phyloP scores from a whole-genome alignment of 92 coral and sea anemone genomes.

The Epizoanthus scotinus region DNA sequence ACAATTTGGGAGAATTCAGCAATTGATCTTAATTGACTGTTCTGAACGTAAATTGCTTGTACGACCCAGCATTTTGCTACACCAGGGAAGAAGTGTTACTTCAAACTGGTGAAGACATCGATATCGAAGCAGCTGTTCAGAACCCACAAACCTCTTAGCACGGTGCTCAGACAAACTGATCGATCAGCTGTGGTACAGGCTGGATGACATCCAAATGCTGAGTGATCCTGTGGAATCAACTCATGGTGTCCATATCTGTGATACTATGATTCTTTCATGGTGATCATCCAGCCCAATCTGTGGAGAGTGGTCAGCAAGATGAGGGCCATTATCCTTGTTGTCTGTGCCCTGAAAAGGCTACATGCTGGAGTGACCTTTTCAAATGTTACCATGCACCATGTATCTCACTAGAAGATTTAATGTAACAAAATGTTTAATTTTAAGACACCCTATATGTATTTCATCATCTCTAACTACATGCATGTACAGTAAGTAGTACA shows the following conservation, averaged over 20 bases:
- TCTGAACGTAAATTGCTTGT: conserved; percentile 17
- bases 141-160: conserved; percentile 53
- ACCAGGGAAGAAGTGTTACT: conserved; percentile 15
- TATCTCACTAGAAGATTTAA: too few species aligned
- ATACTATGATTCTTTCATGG: conserved; percentile 3
- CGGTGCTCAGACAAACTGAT: conserved; percentile 40
- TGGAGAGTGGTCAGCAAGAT: conserved; percentile 59
- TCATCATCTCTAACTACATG: too few species aligned
- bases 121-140: conserved; percentile 58
- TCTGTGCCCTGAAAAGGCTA: background rate
- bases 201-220: conserved; percentile 47
- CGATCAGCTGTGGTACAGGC: conserved; percentile 54
- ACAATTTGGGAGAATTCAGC: too few species aligned
- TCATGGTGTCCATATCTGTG: background rate
- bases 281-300: conserved; percentile 13
- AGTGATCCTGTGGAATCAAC: conserved; percentile 7
- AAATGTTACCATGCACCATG: too few species aligned
- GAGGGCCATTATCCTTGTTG: conserved; percentile 51
- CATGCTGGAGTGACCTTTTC: conserved; percentile 18
- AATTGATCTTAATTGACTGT: too few species aligned
- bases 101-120: conserved; percentile 32
- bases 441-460: too few species aligned
- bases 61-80: conserved; percentile 38
- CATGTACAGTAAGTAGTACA: too few species aligned
- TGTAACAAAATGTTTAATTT: too few species aligned